Conservation (phyloP, 2,113 vertebrate genomes). For the Rallus limicola region DNA sequence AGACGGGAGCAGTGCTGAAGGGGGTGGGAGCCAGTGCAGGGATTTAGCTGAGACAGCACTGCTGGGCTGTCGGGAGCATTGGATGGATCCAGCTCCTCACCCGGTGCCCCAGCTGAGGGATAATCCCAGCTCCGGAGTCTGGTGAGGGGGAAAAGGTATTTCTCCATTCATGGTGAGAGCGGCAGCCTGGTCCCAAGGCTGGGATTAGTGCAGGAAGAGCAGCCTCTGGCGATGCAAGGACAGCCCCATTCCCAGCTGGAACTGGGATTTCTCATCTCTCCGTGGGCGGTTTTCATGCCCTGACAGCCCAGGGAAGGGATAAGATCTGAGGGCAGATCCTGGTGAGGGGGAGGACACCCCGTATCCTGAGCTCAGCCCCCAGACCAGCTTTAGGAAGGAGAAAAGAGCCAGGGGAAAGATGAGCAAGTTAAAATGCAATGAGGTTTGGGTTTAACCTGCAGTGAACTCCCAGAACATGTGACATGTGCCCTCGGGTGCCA, state of each 20-base stretch:
- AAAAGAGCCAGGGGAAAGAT: not conserved
- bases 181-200: not conserved
- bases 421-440: not conserved
- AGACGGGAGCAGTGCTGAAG: not conserved
- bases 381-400: not conserved
- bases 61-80: not conserved
- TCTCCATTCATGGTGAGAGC: not conserved
- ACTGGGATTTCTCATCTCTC: not conserved
- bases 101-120: not conserved
- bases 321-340: not conserved
- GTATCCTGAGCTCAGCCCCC: not conserved
- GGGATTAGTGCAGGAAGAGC: not conserved
- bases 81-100: not conserved
- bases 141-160: not conserved
- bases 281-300: not conserved
- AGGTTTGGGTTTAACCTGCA: not conserved
- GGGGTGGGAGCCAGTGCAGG: not conserved
- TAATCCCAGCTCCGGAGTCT: not conserved
- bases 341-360: not conserved
- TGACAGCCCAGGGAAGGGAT: not conserved
- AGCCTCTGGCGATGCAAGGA: not conserved
- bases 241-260: not conserved
- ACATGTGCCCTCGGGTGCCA: too few relatives aligned
- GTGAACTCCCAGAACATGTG: accelerated
- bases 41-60: not conserved